A percentile compares a stretch with the other conserved stretches of the same genome.
These are phyloP conservation scores for Ceratina japonica DNA, from an alignment of 1,140 invertebrate genomes.

Conservation along the genomic window DNA sequence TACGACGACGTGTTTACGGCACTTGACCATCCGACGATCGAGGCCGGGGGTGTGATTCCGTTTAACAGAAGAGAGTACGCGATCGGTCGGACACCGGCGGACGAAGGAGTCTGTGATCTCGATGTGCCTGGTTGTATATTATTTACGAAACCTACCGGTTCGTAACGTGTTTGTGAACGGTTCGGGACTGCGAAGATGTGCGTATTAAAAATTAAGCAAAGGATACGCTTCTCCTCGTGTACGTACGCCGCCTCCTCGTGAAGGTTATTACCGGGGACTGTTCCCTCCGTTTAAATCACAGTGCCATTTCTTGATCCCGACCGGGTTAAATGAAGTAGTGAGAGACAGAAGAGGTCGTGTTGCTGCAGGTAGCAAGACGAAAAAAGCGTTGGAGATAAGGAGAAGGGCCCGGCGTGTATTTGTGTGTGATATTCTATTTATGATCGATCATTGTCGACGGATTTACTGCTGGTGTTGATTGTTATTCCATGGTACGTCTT, in stretches of 20 bases:
- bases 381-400: neutral
- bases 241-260: neutral
- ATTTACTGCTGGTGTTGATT: constrained; percentile 30
- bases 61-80: constrained; percentile 13
- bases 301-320: constrained; percentile 31
- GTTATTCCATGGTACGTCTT: constrained; percentile 42
- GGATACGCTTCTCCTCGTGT: constrained; percentile 21
- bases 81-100: constrained; percentile 53
- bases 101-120: constrained; percentile 60
- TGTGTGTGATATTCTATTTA: constrained; percentile 38
- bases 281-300: neutral
- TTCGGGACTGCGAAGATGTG: neutral
- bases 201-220: constrained; percentile 14
- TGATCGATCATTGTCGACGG: constrained; percentile 23
- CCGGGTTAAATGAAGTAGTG: neutral
- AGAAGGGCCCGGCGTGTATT: constrained; percentile 10
- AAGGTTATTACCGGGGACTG: neutral
- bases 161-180: constrained; percentile 17
- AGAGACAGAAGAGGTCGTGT: constrained; percentile 31
- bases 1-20: neutral
- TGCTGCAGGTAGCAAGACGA: too few species aligned
- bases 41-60: neutral
- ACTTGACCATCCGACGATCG: neutral
- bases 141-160: constrained; percentile 35
- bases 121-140: constrained; percentile 62